phyloP scores from a whole-genome alignment of 2,113 vertebrate genomes.

The Ictalurus furcatus region DNA sequence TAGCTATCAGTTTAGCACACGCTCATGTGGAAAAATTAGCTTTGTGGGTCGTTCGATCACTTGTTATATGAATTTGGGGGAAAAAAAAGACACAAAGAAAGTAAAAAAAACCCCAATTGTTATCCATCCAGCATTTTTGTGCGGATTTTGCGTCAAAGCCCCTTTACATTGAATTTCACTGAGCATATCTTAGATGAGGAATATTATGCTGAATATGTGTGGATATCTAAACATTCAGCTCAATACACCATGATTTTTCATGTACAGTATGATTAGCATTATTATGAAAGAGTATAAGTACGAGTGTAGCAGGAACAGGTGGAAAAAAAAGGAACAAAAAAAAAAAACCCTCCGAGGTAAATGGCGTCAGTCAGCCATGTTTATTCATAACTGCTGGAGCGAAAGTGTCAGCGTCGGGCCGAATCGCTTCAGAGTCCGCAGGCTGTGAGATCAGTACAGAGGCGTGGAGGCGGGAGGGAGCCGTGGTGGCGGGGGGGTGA shows the following conservation, averaged over 20 bases:
- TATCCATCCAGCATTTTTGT: too few relatives aligned
- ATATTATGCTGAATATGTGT: neutral
- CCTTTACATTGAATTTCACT: too few relatives aligned
- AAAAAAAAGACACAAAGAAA: too few relatives aligned
- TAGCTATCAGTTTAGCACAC: too few relatives aligned
- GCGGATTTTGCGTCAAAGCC: too few relatives aligned
- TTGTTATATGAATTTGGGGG: too few relatives aligned
- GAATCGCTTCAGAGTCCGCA: neutral
- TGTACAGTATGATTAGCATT: neutral
- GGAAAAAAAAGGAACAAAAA: neutral
- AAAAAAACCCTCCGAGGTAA: neutral
- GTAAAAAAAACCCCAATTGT: too few relatives aligned
- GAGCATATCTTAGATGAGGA: neutral
- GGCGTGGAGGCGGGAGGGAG: neutral
- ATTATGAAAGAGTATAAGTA: neutral
- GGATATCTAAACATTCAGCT: neutral
- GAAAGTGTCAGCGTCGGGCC: neutral
- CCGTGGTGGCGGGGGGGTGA: neutral
- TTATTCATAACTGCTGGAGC: neutral
- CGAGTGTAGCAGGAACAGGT: neutral
- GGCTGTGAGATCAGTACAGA: conserved; percentile 16
- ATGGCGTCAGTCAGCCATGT: neutral
- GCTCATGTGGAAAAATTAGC: too few relatives aligned
- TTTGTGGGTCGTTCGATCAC: too few relatives aligned
- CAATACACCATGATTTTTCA: neutral